Percentiles rank a stretch among this genome's conserved stretches.
phyloP scores from a whole-genome alignment of 1,140 invertebrate species.

The Brachionus manjavacas region DNA sequence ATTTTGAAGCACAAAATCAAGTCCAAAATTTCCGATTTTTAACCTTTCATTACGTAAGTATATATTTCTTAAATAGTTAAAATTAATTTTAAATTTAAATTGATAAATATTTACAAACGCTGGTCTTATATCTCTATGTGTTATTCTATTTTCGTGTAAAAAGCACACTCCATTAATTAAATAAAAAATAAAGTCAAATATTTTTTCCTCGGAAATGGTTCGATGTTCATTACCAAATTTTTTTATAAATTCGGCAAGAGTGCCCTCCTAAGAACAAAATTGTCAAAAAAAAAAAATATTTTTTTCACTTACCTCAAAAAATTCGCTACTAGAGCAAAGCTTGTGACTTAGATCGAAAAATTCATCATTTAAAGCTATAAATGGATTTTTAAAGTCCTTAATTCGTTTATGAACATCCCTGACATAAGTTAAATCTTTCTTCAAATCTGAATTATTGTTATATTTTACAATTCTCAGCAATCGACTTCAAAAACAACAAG shows the following conservation, averaged over 20 bases:
- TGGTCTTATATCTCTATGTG: not conserved
- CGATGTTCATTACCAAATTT: not conserved
- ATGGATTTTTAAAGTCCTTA: constrained; percentile 1
- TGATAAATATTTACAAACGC: not conserved
- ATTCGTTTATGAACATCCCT: not conserved
- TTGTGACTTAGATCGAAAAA: not conserved
- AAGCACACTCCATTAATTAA: not conserved
- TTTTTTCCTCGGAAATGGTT: not conserved
- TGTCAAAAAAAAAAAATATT: not conserved
- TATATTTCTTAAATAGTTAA: constrained; percentile 6
- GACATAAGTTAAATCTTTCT: not conserved
- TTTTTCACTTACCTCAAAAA: not conserved
- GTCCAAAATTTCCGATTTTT: not conserved
- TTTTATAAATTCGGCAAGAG: not conserved
- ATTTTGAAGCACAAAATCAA: not conserved
- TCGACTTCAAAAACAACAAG: not conserved
- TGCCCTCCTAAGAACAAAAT: not conserved
- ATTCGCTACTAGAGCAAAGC: not conserved
- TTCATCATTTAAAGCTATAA: not conserved
- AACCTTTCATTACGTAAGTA: constrained; percentile 27
- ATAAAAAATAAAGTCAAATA: constrained; percentile 39
- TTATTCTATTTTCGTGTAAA: constrained; percentile 29
- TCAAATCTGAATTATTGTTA: not conserved
- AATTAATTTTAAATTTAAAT: not conserved
- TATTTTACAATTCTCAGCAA: not conserved